Evolutionary conservation across 2,797 vertebrate genomes (phyloP).

Genomic region (Odontamblyopus lacepedii): DNA sequence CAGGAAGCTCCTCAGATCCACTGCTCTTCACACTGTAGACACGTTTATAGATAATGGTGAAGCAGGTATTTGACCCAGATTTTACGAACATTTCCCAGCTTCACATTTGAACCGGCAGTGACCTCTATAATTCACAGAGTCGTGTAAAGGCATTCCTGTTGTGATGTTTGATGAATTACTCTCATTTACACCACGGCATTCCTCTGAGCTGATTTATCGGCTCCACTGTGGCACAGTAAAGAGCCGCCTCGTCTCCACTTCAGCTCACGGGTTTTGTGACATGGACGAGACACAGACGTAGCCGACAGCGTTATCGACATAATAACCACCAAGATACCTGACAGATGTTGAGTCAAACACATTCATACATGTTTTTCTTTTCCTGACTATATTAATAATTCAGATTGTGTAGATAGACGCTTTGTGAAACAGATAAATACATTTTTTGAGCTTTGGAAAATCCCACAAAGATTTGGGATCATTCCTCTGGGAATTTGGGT

Average conservation of each 20-base stretch:
- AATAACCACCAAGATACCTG: neutral
- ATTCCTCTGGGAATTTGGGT: neutral
- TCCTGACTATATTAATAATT: too few relatives aligned
- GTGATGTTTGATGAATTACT: slow-evolving; percentile 30
- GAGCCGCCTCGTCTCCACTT: slow-evolving; percentile 2
- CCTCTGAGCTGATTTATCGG: slow-evolving; percentile 31
- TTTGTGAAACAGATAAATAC: too few relatives aligned
- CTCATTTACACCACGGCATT: slow-evolving; percentile 19
- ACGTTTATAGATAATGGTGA: neutral
- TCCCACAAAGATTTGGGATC: neutral
- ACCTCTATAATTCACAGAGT: slow-evolving; percentile 23
- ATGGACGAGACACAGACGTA: neutral
- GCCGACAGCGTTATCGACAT: neutral
- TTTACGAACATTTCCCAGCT: neutral
- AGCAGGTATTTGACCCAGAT: neutral
- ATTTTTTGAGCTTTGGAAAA: too few relatives aligned
- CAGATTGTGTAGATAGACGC: too few relatives aligned
- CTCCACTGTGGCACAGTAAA: slow-evolving; percentile 23
- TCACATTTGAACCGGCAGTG: slow-evolving; percentile 19
- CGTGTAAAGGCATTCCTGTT: slow-evolving; percentile 7
- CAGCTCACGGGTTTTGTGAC: neutral
- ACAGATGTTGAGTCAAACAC: too few relatives aligned
- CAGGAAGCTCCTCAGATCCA: too few relatives aligned
- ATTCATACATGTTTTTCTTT: too few relatives aligned
- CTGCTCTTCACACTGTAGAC: too few relatives aligned